phyloP scores from a whole-genome alignment of 2,113 vertebrate species.

The Sisor rabdophorus region DNA sequence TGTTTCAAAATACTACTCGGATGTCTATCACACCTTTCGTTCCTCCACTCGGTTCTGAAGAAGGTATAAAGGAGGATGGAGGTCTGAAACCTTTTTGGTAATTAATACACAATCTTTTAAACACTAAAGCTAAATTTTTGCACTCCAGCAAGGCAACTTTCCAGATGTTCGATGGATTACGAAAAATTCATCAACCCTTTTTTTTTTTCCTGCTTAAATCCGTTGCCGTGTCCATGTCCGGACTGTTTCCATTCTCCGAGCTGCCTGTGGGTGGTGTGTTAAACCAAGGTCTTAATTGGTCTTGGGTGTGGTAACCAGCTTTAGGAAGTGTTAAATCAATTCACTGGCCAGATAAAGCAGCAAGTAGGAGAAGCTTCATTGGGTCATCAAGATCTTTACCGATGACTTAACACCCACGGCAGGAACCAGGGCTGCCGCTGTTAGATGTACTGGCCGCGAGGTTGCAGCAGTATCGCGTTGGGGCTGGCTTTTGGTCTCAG shows the following conservation, averaged over 20 bases:
- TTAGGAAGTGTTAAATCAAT: not conserved
- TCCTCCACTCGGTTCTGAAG: not conserved
- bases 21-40: not conserved
- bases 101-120: not conserved
- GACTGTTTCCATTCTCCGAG: not conserved
- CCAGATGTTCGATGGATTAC: not conserved
- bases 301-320: not conserved
- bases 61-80: no score
- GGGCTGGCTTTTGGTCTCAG: constrained; percentile 75
- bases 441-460: constrained; percentile 62
- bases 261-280: not conserved
- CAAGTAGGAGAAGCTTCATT: not conserved
- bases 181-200: not conserved
- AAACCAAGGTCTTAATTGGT: not conserved
- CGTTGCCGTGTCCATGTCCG: no score
- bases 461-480: constrained; percentile 81
- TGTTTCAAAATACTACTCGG: not conserved
- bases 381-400: not conserved
- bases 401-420: not conserved
- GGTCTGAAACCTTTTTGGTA: not conserved
- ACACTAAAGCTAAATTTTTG: not conserved
- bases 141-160: not conserved
- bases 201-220: not conserved
- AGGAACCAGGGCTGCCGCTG: not conserved
- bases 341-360: not conserved